These are phyloP conservation scores for Chalcis sispes DNA, from an alignment of 2,888 invertebrate genomes.

Conservation along the genomic window DNA sequence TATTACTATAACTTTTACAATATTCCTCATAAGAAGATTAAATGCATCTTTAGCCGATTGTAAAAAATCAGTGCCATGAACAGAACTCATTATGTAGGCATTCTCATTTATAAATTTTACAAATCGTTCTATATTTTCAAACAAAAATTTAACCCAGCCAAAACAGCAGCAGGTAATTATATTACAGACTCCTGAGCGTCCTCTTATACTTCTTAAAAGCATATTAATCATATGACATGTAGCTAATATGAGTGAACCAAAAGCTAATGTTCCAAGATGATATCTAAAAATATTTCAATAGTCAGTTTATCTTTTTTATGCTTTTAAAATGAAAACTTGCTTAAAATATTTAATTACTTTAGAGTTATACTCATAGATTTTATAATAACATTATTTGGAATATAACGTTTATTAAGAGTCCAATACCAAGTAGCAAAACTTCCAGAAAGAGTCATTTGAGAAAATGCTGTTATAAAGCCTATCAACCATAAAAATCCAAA, in stretches of 20 bases:
- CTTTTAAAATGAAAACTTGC: not conserved
- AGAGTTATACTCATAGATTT: constrained; percentile 84
- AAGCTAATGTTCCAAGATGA: constrained; percentile 86
- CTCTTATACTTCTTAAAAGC: constrained; percentile 84
- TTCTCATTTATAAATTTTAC: constrained; percentile 90
- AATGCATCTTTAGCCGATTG: constrained; percentile 93
- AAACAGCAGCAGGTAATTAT: constrained; percentile 80
- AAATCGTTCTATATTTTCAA: constrained; percentile 92
- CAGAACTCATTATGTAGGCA: constrained; percentile 96
- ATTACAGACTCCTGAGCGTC: constrained; percentile 90
- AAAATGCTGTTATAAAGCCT: constrained; percentile 91
- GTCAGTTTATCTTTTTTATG: not conserved
- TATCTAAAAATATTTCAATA: constrained; percentile 74
- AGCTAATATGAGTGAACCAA: constrained; percentile 88
- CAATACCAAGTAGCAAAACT: constrained; percentile 88
- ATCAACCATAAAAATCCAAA: constrained; percentile 92
- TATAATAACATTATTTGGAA: constrained; percentile 87
- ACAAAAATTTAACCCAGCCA: constrained; percentile 89
- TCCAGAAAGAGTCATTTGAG: constrained; percentile 93
- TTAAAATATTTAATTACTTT: constrained; percentile 75
- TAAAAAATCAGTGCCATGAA: constrained; percentile 95
- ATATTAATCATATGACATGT: constrained; percentile 93
- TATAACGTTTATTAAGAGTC: constrained; percentile 86
- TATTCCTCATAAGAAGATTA: constrained; percentile 90
- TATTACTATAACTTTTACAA: constrained; percentile 85